Base-by-base conservation (phyloP, 2,113 vertebrate species). In the Echinops telfairi region DNA sequence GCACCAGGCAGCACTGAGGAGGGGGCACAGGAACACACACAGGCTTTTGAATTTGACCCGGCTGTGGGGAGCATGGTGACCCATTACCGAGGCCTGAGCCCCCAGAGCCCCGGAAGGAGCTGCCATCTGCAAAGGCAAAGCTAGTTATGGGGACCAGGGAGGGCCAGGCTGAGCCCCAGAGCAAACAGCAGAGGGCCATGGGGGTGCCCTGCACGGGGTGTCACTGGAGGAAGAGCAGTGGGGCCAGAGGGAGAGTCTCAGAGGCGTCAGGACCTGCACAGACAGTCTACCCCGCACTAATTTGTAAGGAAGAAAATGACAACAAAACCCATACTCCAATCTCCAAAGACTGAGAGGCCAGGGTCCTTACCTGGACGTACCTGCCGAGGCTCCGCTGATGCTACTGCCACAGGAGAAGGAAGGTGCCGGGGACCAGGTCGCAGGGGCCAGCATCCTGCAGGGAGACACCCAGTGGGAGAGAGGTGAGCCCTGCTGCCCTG, bases 381-480 rank as follows among this genome's bases (percentile, higher is more conserved):
- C 4, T 85, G 75, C 68, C 47, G 20, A 25, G 77, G 96, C 40
- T 73, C 85, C 0, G 19, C 57, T 0, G 6, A 23, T 0, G 79
- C 87, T 60, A n/a, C 93, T 78, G 66, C 6, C 23, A 38, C 31
- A 0, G 27, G 88, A 25, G 76, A 40, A 86, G 20, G 71, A 93
- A 81, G 58, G 33, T 68, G 22, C n/a, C 1, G 4, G 82, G 84
- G 43, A 78, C 70, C 75, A 47, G 87, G 82, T 66, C 33, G 1
- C 73, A 60, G 0, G 4, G 15, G 88, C 47, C 88, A 79, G 88
- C 93, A 88, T 92, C 90, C 97, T 95, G 90, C 38, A 86, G 84
- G 84, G 73, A 94, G 36, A 95, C 85, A 33, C 33, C 73, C 73
- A 25, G 70, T 1, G 17, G 47, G 20, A 57, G 0, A 43, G n/a